Conservation (phyloP, 1,140 invertebrate species). For the honey bee (Apis mellifera) region DNA sequence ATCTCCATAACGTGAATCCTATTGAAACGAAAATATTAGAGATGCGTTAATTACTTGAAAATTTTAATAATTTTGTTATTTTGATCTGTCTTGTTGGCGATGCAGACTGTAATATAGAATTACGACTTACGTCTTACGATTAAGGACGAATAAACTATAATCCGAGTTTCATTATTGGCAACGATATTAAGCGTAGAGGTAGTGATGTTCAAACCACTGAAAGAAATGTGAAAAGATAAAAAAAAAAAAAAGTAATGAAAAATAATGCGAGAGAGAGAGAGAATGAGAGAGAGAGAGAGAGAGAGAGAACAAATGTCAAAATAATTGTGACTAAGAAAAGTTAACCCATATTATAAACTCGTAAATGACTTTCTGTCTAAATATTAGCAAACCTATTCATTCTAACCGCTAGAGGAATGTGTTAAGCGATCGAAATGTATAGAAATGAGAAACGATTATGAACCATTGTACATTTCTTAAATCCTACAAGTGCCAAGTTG, state of each 20-base stretch:
- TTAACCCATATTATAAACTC: conserved; percentile 26
- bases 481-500: conserved; percentile 49
- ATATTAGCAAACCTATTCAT: conserved; percentile 36
- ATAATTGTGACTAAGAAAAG: conserved; percentile 6
- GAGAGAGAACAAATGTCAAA: neutral
- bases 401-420: conserved; percentile 26
- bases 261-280: neutral
- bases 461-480: conserved; percentile 35
- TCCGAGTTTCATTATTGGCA: conserved; percentile 27
- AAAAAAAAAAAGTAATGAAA: neutral
- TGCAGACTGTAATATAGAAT: conserved; percentile 27
- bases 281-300: neutral
- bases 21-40: conserved; percentile 19
- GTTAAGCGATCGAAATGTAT: conserved; percentile 36
- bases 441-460: conserved; percentile 1
- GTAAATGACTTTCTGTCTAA: conserved; percentile 45
- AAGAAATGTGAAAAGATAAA: neutral
- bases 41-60: conserved; percentile 38
- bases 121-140: conserved; percentile 11
- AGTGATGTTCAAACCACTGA: neutral
- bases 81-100: conserved; percentile 30
- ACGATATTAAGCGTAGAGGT: conserved; percentile 35
- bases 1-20: conserved; percentile 8
- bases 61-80: conserved; percentile 49
- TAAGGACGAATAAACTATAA: conserved; percentile 1